Conservation (phyloP, 2,113 vertebrate species). For the Maccullochella peelii region DNA sequence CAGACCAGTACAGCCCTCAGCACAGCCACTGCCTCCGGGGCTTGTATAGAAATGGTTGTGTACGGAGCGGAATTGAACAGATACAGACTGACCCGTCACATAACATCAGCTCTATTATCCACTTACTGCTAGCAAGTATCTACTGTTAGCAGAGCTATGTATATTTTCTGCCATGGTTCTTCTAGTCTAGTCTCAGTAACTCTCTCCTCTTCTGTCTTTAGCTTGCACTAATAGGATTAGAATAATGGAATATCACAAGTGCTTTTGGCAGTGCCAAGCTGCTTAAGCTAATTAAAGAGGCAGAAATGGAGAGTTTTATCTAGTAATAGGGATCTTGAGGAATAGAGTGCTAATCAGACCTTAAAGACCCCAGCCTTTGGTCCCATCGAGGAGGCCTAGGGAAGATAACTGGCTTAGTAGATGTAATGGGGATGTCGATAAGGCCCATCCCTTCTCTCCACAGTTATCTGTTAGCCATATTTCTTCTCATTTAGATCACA, state of each 20-base stretch:
- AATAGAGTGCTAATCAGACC: slow-evolving; percentile 49
- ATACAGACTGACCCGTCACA: slow-evolving; percentile 24
- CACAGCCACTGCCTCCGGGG: not conserved
- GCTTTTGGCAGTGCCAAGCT: slow-evolving; percentile 64
- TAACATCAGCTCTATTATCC: slow-evolving; percentile 15
- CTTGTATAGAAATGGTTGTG: not conserved
- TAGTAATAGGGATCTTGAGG: slow-evolving; percentile 46
- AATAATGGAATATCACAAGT: slow-evolving; percentile 77
- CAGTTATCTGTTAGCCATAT: slow-evolving; percentile 21
- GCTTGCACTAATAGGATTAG: slow-evolving; percentile 76
- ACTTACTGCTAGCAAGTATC: not conserved
- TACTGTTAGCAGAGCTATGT: slow-evolving; percentile 1
- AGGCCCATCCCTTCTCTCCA: not conserved
- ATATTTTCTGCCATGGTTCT: not conserved
- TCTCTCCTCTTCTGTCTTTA: slow-evolving; percentile 47
- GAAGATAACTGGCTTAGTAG: slow-evolving; percentile 48
- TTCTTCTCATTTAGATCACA: slow-evolving; percentile 37
- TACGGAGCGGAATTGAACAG: not conserved
- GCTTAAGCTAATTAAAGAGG: slow-evolving; percentile 73
- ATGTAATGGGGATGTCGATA: slow-evolving; percentile 44
- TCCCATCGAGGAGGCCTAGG: slow-evolving; percentile 7
- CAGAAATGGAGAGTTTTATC: slow-evolving; percentile 62
- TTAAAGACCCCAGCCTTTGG: slow-evolving; percentile 24
- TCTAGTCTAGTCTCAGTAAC: slow-evolving; percentile 9
- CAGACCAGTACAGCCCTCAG: not conserved